phyloP scores from a whole-genome alignment of 2,113 vertebrate species.

The Ptyas mucosa region DNA sequence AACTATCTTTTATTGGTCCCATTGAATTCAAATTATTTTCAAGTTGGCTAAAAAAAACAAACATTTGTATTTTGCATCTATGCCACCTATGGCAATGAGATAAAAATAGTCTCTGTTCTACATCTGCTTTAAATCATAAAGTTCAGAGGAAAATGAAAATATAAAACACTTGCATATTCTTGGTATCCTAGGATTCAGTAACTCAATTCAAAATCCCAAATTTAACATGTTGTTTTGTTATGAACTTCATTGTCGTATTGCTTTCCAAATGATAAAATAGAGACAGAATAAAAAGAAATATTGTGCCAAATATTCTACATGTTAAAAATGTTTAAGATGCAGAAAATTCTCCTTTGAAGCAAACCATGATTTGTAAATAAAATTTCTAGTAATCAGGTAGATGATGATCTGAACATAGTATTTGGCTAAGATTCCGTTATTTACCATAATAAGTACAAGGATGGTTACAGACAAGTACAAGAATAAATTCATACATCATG shows the following conservation, averaged over 20 bases:
- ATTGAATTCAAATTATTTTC: not conserved
- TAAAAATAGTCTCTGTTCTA: not conserved
- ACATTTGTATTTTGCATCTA: not conserved
- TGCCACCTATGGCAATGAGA: not conserved
- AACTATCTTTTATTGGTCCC: not conserved
- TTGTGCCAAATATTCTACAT: not conserved
- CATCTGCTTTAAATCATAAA: conserved; percentile 5
- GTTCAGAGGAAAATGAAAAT: not conserved
- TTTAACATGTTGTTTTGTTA: not conserved
- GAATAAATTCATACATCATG: not conserved
- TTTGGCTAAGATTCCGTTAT: not conserved
- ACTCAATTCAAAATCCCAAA: not conserved
- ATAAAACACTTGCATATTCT: not conserved
- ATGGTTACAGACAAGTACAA: not conserved
- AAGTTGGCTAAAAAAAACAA: not conserved
- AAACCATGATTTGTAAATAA: not conserved
- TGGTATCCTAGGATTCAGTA: not conserved
- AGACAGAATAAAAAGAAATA: not conserved
- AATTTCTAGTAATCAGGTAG: not conserved
- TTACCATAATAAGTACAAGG: not conserved
- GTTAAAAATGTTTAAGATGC: not conserved
- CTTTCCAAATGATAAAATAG: not conserved
- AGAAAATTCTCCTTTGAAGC: not conserved
- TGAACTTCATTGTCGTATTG: not conserved
- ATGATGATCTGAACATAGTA: not conserved